Conservation (phyloP, 2,888 invertebrate genomes). For the Morinoia aosen region DNA sequence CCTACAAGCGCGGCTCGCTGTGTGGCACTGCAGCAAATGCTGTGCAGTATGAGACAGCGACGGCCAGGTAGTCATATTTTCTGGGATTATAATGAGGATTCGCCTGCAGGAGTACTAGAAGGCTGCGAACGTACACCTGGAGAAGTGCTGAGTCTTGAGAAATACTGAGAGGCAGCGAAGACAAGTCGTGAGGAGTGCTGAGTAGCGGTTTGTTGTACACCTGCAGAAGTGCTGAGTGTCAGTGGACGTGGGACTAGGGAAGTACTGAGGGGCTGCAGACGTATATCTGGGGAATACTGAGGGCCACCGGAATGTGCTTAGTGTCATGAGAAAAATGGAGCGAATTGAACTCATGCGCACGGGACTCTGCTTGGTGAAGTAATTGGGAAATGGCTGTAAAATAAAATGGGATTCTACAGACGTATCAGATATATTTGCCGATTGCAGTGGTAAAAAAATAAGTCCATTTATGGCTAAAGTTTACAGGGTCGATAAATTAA, state of each 20-base stretch:
- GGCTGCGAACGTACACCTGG: too few species aligned
- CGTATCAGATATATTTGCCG: too few species aligned
- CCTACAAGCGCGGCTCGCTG: not conserved
- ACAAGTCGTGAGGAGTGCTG: too few species aligned
- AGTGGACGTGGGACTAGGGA: not conserved
- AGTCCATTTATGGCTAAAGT: not conserved
- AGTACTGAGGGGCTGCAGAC: not conserved
- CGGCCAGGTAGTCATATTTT: not conserved
- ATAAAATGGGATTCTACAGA: too few species aligned
- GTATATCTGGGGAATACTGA: not conserved
- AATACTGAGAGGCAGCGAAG: too few species aligned
- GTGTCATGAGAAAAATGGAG: not conserved
- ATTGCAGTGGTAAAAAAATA: too few species aligned
- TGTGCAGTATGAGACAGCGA: not conserved
- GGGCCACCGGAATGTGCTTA: too few species aligned
- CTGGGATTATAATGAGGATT: not conserved
- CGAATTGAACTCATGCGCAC: not conserved
- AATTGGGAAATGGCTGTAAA: not conserved
- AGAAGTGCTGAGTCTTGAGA: too few species aligned
- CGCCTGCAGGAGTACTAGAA: not conserved
- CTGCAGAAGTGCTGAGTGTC: too few species aligned
- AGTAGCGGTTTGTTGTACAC: too few species aligned
- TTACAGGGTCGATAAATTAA: not conserved
- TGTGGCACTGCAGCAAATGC: too few species aligned
- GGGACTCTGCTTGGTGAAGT: not conserved